Evolutionary conservation across 1,140 invertebrate species (phyloP).

Genomic region (Calephelis virginiensis): DNA sequence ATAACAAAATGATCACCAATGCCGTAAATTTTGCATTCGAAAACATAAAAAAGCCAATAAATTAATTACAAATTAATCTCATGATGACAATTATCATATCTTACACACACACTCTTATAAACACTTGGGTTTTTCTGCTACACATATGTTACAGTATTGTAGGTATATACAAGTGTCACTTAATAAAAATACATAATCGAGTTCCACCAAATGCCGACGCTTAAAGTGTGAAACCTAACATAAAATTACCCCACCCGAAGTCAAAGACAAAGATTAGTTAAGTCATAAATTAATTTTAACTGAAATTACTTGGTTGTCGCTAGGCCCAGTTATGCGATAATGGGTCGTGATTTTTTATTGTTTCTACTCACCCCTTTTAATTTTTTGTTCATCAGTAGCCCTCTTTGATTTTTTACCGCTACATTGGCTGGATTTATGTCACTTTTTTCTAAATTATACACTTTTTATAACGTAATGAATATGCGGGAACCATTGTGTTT

Average conservation of each 20-base stretch:
- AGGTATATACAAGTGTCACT: not conserved
- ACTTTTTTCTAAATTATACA: slow-evolving; percentile 73
- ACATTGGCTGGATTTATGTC: slow-evolving; percentile 69
- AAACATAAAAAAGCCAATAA: too few species aligned
- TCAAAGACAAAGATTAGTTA: slow-evolving; percentile 19
- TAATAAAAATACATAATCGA: too few species aligned
- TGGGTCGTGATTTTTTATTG: slow-evolving; percentile 58
- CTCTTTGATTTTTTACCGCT: slow-evolving; percentile 38
- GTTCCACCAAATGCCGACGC: too few species aligned
- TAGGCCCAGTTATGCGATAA: slow-evolving; percentile 60
- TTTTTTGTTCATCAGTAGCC: slow-evolving; percentile 51
- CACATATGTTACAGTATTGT: too few species aligned
- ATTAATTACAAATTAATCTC: too few species aligned
- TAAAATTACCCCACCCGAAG: slow-evolving; percentile 18
- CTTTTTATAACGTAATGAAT: slow-evolving; percentile 69
- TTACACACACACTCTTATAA: too few species aligned
- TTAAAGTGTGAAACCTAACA: too few species aligned
- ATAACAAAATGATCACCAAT: too few species aligned
- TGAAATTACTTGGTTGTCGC: slow-evolving; percentile 64
- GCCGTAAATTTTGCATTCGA: too few species aligned
- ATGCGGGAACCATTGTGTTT: slow-evolving; percentile 62
- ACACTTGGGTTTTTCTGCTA: too few species aligned
- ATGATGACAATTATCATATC: too few species aligned
- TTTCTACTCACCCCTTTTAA: slow-evolving; percentile 62
- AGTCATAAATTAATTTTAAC: slow-evolving; percentile 61